These are phyloP conservation scores for Lates japonicus DNA, from an alignment of 2,797 vertebrate genomes.

Conservation along the genomic window DNA sequence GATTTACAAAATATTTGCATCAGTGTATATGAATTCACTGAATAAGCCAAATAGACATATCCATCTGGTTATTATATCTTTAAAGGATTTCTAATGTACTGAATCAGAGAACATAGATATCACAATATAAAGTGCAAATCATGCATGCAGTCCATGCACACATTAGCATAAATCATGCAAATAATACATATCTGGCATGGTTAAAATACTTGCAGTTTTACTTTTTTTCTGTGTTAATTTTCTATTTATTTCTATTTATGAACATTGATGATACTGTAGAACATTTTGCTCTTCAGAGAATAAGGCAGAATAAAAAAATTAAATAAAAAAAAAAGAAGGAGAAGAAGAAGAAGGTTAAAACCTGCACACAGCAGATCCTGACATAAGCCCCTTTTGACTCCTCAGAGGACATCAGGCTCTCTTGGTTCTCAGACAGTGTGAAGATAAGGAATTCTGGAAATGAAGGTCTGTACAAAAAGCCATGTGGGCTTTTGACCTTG, in stretches of 20 bases:
- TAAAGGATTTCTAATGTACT: background rate
- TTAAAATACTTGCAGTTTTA: background rate
- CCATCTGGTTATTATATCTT: background rate
- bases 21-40: background rate
- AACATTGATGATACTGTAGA: background rate
- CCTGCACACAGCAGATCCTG: conserved; percentile 39
- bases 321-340: no score
- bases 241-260: background rate
- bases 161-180: background rate
- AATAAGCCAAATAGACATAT: background rate
- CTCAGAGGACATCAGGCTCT: background rate
- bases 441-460: background rate
- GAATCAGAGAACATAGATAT: background rate
- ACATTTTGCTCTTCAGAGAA: background rate
- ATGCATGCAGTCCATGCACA: no score
- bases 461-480: background rate
- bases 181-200: background rate
- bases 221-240: background rate
- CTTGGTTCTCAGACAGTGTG: conserved; percentile 2
- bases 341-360: conserved; percentile 8
- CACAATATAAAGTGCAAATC: no score
- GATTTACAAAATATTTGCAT: background rate
- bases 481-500: background rate
- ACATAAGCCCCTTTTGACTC: background rate
- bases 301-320: background rate